Conservation (phyloP, 1,140 invertebrate species). For the Adoxophyes honmai region DNA sequence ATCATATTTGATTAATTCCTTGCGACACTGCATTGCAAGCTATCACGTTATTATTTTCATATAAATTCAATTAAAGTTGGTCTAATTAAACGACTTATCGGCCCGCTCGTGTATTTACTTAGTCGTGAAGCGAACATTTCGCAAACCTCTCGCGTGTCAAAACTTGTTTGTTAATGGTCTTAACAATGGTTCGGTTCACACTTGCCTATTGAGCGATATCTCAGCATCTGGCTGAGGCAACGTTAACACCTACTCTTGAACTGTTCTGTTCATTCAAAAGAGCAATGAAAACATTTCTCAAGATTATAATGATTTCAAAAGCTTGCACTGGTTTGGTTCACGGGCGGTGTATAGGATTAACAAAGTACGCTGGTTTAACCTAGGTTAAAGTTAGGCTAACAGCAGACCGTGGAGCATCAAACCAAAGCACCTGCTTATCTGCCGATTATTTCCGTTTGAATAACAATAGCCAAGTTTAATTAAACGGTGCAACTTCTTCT, state of each 20-base stretch:
- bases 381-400: neutral
- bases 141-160: slow-evolving; percentile 61
- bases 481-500: no score
- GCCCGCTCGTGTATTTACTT: slow-evolving; percentile 49
- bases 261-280: slow-evolving; percentile 8
- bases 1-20: slow-evolving; percentile 51
- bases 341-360: neutral
- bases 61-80: slow-evolving; percentile 47
- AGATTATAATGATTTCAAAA: slow-evolving; percentile 15
- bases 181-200: slow-evolving; percentile 60
- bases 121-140: slow-evolving; percentile 55
- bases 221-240: slow-evolving; percentile 39
- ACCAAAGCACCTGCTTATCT: no score
- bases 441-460: no score
- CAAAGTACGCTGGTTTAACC: no score
- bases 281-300: slow-evolving; percentile 15
- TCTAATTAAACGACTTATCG: slow-evolving; percentile 66
- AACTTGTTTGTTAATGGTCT: slow-evolving; percentile 60
- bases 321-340: neutral
- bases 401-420: no score
- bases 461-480: no score
- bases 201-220: slow-evolving; percentile 63
- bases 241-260: slow-evolving; percentile 12
- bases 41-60: slow-evolving; percentile 36
- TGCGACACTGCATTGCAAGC: slow-evolving; percentile 29